phyloP scores from a whole-genome alignment of 1,140 invertebrate genomes.

The Meteorus sp. region DNA sequence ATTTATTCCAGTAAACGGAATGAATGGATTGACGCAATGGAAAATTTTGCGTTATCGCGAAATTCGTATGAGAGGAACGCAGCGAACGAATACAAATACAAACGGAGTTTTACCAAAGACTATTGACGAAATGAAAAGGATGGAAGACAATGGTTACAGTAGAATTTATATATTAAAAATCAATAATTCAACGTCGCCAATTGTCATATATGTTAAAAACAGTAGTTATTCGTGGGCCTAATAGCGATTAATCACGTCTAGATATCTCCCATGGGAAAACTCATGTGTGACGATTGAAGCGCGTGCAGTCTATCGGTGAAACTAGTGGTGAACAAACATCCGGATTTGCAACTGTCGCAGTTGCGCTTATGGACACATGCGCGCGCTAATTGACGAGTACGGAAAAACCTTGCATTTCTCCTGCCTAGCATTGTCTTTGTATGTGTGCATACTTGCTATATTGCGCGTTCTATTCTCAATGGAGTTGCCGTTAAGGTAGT shows the following conservation, averaged over 20 bases:
- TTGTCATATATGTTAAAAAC: slow-evolving; percentile 1
- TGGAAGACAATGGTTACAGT: not conserved
- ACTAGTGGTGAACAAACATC: not conserved
- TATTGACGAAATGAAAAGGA: not conserved
- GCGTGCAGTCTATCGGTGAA: slow-evolving; percentile 9
- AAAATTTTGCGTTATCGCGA: too few relatives aligned
- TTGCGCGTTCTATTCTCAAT: slow-evolving; percentile 2
- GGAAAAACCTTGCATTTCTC: too few relatives aligned
- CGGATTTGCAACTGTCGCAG: slow-evolving; percentile 12
- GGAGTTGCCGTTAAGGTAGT: slow-evolving; percentile 18
- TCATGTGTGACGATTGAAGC: slow-evolving; percentile 15
- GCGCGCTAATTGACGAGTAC: too few relatives aligned
- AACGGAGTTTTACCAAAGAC: not conserved
- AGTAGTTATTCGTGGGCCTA: not conserved
- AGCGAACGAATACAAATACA: too few relatives aligned
- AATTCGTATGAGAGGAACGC: too few relatives aligned
- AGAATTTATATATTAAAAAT: slow-evolving; percentile 6
- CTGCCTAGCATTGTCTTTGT: too few relatives aligned
- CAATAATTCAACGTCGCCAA: slow-evolving; percentile 5
- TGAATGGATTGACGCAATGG: too few relatives aligned
- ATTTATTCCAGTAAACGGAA: too few relatives aligned
- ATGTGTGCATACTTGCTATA: not conserved
- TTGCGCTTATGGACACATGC: not conserved
- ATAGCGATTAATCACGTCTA: slow-evolving; percentile 11
- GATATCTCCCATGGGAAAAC: slow-evolving; percentile 17